Evolutionary conservation across 1,140 invertebrate species (phyloP).

Genomic region (Hesperophylax magnus): DNA sequence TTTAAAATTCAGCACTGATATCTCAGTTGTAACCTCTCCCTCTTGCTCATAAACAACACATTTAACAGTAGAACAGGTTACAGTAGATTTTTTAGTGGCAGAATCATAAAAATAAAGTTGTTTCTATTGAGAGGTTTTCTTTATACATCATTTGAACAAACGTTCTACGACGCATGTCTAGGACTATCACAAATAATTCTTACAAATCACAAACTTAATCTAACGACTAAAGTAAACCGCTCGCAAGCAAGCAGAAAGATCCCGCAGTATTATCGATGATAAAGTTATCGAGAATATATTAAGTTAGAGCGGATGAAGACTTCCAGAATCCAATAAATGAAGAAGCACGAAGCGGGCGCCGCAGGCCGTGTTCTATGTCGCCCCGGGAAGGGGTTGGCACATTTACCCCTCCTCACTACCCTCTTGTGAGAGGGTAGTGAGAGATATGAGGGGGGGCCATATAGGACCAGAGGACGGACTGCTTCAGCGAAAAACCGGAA

Average conservation of each 20-base stretch:
- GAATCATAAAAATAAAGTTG: too few relatives aligned
- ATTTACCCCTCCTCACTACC: neutral
- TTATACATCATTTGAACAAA: neutral
- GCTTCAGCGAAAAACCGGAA: neutral
- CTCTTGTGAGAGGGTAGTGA: neutral
- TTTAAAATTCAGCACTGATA: too few relatives aligned
- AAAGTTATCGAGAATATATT: conserved; percentile 4
- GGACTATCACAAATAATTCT: neutral
- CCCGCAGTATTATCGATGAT: conserved; percentile 1
- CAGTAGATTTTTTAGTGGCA: too few relatives aligned
- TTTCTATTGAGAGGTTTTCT: neutral
- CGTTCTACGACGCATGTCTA: neutral
- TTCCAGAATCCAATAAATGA: conserved; percentile 7
- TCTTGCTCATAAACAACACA: too few relatives aligned
- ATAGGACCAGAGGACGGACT: neutral
- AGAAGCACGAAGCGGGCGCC: neutral
- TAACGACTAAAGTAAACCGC: neutral
- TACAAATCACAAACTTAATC: neutral
- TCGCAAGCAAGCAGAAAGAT: neutral
- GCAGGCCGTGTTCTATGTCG: neutral
- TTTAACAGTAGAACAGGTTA: too few relatives aligned
- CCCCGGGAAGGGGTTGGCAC: neutral
- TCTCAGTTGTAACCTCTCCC: too few relatives aligned
- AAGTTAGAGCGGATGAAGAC: conserved; percentile 6
- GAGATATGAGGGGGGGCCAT: too few relatives aligned